Base-by-base conservation (phyloP, 2,113 vertebrate genomes). In the Urocynchramus pylzowi region DNA sequence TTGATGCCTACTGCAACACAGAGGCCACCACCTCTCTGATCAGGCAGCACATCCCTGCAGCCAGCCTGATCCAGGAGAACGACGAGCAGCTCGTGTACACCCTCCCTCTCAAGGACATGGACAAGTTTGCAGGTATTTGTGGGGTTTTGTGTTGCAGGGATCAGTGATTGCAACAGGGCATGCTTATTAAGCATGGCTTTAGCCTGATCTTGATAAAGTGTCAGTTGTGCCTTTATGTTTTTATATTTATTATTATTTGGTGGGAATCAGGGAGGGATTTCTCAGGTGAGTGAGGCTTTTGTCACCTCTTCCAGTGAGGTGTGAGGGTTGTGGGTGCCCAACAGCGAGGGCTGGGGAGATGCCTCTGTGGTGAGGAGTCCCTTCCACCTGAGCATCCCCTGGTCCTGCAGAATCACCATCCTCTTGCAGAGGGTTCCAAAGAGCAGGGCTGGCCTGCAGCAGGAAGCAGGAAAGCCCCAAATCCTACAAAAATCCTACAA, bases 41-140 rank as follows among this genome's bases (percentile, higher is more conserved):
- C 80, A 97, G 98, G 35, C 98, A 98, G 33, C 99, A 99, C 50
- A 97, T 99, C 42, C 98, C 98, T 31, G 99, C 98, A 53, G 98
- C 99, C 37, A 97, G 97, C 90, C 77, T 99, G 93, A 97, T 99
- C 71, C 98, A 99, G 27, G 97, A 98, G 75, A 99, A 98, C 7
- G 98, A 99, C 28, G 98, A 98, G 14, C 99, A 99, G 77, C 97
- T 99, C 9, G 99, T 99, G 0, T 99, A 99, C 95, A 98, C 98
- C 2, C 97, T 99, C 76, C 99, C 99, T 2, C 99, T 99, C 74
- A 99, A 98, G 96, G 99, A 99, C 97, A 98, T 99, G 98, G 98
- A 99, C 97, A 98, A 98, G 8, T 99, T 99, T 93, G 96, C 99
- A 98, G 99, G 99, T 99, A 95, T 4, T 3, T 21, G 2, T 18